A percentile compares a stretch with the other conserved stretches of the same genome.
Evolutionary conservation across 2,113 vertebrate species (phyloP).

Genomic region (Psilopsiagon aymara): DNA sequence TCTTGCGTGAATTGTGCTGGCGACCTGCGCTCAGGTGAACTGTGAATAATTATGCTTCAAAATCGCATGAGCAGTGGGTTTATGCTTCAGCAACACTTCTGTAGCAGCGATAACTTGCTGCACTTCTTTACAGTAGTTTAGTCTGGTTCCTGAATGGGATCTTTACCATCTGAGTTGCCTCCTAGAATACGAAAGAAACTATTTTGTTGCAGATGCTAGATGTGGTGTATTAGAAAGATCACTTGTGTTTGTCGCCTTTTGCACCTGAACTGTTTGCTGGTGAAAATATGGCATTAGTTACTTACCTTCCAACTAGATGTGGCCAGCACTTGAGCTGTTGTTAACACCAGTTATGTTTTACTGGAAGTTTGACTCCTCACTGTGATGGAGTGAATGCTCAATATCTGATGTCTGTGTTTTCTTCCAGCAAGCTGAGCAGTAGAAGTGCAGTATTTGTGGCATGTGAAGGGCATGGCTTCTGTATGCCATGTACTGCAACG

Average conservation of each 20-base stretch:
- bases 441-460: not conserved
- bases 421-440: not conserved
- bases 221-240: not conserved
- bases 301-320: not conserved
- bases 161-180: not conserved
- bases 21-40: conserved; percentile 8
- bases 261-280: not conserved
- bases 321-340: not conserved
- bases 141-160: not conserved
- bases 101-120: not conserved
- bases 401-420: not conserved
- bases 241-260: not conserved
- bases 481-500: rapidly evolving
- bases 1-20: not conserved
- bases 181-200: not conserved
- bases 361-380: not conserved
- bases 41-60: not conserved
- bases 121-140: not conserved
- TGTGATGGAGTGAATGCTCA: not conserved
- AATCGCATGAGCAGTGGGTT: not conserved
- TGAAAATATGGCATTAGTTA: not conserved
- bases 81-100: not conserved
- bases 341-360: not conserved
- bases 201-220: not conserved
- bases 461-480: not conserved